Evolutionary conservation across 2,797 vertebrate genomes (phyloP), one percentile per base, ranked within the genome.

Genomic region (Paratrypauchen microcephalus): DNA sequence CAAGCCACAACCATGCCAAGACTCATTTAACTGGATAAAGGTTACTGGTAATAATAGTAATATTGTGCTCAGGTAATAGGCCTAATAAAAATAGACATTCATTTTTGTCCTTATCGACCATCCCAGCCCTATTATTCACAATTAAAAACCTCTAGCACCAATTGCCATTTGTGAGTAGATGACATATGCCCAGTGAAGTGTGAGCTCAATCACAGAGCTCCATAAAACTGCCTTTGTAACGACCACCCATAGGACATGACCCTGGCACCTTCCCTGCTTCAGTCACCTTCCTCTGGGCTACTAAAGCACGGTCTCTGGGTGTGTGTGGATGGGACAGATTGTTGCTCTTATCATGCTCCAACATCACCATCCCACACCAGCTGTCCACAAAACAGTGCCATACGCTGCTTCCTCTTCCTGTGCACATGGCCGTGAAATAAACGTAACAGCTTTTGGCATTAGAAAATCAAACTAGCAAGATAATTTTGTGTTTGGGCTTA

Each of bases 221-320:
- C 58, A 77, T 88, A 88, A 88, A 87, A 81, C 65, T 70, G 74
- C 79, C 65, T 80, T 83, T 66, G 70, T 77, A 74, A 85, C 28
- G 63, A 41, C 73, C 61, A 56, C 69, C 56, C 58, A 60, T 64
- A 59, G 68, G 76, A 72, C 75, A 64, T 65, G 63, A 58, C 78
- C 73, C 73, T 68, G 26, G 13, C 67, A 67, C 70, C 48, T 64
- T 1, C 1, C 45, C 50, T 23, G 45, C 32, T 54, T 54, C 9
- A 1, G 55, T 89, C 67, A 66, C 75, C 56, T 70, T 75, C 70
- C 67, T 75, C 73, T 45, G 28, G 52, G 62, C 68, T 24, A 32
- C 9, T 19, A 73, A 80, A 69, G 32, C 48, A 68, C 58, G 71
- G 41, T 64, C 75, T 76, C 65, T 65, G 61, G 76, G 41, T 65